A percentile compares a stretch with the other conserved stretches of the same genome.
Conservation (phyloP, 2,797 vertebrate species). For the Ctenosaura bakeri region DNA sequence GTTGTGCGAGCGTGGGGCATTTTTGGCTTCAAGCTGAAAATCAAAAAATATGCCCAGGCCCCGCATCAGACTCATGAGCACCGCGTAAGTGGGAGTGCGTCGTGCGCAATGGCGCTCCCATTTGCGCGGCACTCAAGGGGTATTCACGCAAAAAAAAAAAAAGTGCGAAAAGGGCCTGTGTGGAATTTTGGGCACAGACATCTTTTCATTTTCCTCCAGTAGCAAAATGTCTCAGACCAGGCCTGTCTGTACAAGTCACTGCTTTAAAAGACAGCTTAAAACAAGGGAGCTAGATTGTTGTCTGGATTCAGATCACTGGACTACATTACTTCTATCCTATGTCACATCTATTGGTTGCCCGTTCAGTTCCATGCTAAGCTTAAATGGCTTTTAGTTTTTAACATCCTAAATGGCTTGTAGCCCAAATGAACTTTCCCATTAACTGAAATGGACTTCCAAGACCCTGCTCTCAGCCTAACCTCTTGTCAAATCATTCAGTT, state of each 20-base stretch:
- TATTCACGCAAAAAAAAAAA: too few relatives aligned
- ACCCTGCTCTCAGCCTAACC: too few relatives aligned
- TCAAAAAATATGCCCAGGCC: too few relatives aligned
- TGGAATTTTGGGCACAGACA: too few relatives aligned
- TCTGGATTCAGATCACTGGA: background rate
- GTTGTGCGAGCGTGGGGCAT: too few relatives aligned
- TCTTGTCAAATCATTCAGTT: too few relatives aligned
- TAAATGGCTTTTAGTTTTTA: background rate
- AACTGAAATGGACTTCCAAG: background rate
- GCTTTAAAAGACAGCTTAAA: background rate
- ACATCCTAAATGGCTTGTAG: background rate
- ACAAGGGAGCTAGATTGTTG: background rate
- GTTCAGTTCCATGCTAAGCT: background rate
- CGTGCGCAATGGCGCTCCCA: too few relatives aligned
- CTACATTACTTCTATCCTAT: background rate
- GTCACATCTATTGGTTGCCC: background rate
- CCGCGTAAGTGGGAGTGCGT: too few relatives aligned
- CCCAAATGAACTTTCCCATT: background rate
- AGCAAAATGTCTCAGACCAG: background rate
- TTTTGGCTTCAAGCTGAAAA: too few relatives aligned
- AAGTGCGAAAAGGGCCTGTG: too few relatives aligned
- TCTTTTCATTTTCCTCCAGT: background rate
- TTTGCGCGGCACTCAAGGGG: too few relatives aligned
- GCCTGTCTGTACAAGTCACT: background rate
- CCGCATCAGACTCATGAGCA: too few relatives aligned